Conservation (phyloP, 2,888 invertebrate species). For the Drosophila nr. medialis region DNA sequence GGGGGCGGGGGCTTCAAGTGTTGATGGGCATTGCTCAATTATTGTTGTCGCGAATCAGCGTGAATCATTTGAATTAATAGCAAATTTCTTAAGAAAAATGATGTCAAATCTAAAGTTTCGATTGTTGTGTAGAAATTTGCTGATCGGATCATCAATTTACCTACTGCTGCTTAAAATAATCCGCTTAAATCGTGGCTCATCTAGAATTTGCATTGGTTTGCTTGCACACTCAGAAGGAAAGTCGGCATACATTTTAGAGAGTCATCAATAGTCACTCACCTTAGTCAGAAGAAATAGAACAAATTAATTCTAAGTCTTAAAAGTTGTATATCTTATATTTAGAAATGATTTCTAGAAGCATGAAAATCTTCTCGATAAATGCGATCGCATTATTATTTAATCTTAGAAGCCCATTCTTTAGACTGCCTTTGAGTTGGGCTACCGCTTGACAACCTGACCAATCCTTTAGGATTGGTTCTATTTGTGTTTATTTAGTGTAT, state of each 20-base stretch:
- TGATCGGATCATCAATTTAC: neutral
- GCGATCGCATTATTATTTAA: slow-evolving; percentile 23
- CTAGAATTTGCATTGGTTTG: no score
- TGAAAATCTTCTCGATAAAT: neutral
- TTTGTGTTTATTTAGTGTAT: slow-evolving; percentile 20
- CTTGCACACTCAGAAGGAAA: no score
- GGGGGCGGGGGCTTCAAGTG: slow-evolving; percentile 18
- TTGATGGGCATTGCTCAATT: slow-evolving; percentile 36
- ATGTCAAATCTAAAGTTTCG: neutral
- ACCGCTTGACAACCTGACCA: slow-evolving; percentile 26
- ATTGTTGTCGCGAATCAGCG: slow-evolving; percentile 11
- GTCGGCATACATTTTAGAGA: no score
- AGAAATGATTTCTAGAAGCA: neutral
- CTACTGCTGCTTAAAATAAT: neutral
- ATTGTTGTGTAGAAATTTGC: neutral
- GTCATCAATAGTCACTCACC: no score
- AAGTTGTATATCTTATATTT: neutral
- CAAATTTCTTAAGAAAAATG: slow-evolving; percentile 9
- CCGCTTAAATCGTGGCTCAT: neutral
- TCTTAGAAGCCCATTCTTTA: slow-evolving; percentile 30
- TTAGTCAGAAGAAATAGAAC: no score
- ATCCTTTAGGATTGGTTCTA: slow-evolving; percentile 5
- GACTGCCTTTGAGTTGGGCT: slow-evolving; percentile 25
- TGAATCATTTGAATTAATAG: slow-evolving; percentile 32
- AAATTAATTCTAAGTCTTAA: no score